Evolutionary conservation across 2,888 invertebrate genomes (phyloP).

Genomic region (Phoenoteleia sp.): DNA sequence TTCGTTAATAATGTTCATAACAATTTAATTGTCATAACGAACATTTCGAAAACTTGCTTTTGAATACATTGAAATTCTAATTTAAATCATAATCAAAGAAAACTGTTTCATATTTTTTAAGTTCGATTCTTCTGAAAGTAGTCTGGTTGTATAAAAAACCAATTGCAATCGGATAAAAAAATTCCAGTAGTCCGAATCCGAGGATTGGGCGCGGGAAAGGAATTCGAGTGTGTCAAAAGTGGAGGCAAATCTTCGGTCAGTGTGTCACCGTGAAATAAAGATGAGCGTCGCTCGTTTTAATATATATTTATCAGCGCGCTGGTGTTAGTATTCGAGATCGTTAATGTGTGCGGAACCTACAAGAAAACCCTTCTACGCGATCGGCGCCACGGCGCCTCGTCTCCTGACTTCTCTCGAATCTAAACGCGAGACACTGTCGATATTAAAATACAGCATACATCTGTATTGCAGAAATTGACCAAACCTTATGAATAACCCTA

Average conservation of each 20-base stretch:
- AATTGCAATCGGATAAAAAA: constrained; percentile 22
- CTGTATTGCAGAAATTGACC: constrained; percentile 61
- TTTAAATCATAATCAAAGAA: no score
- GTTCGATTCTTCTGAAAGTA: no score
- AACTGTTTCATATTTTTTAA: no score
- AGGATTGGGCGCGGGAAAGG: constrained; percentile 43
- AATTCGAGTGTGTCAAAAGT: constrained; percentile 69
- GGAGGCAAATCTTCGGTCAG: constrained; percentile 70
- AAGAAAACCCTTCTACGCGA: constrained; percentile 86
- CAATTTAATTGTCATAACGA: no score
- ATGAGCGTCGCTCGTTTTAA: constrained; percentile 72
- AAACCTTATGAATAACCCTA: constrained; percentile 59
- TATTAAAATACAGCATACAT: constrained; percentile 64
- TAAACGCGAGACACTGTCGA: constrained; percentile 65
- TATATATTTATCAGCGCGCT: constrained; percentile 46
- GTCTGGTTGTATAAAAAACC: no score
- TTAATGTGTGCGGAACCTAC: constrained; percentile 81
- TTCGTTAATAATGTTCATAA: no score
- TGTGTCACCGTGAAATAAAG: constrained; percentile 73
- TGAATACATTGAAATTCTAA: no score
- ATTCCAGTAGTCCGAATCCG: constrained; percentile 49
- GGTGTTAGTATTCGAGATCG: constrained; percentile 59
- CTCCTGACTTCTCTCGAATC: constrained; percentile 70
- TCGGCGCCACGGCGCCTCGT: constrained; percentile 86
- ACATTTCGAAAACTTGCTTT: no score